Evolutionary conservation across 2,113 vertebrate genomes (phyloP).

Genomic region (Etia nguti): DNA sequence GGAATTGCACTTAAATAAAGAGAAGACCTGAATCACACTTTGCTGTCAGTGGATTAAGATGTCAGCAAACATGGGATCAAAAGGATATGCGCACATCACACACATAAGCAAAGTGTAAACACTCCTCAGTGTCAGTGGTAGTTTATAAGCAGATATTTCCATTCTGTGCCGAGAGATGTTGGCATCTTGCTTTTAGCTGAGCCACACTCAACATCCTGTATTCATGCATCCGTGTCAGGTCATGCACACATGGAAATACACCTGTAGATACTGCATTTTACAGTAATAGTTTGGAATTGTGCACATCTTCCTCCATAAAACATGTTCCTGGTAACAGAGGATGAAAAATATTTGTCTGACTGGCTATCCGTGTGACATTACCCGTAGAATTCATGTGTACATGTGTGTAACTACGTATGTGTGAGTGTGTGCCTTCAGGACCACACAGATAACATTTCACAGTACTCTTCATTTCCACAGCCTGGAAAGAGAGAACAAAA

Average conservation of each 20-base stretch:
- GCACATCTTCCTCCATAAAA: constrained; percentile 7
- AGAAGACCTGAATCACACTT: not conserved
- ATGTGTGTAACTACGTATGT: not conserved
- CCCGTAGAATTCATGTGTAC: not conserved
- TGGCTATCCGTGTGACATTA: constrained; percentile 23
- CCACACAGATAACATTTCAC: constrained; percentile 45
- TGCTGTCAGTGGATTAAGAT: constrained; percentile 1
- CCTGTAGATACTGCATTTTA: not conserved
- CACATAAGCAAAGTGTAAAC: not conserved
- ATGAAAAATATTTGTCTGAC: constrained; percentile 45
- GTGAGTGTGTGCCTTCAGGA: constrained; percentile 7
- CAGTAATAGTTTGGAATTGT: not conserved
- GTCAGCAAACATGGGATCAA: not conserved
- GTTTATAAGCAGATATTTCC: not conserved
- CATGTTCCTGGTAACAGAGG: constrained; percentile 20
- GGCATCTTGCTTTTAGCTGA: not conserved
- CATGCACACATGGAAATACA: not conserved
- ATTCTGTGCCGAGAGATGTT: not conserved
- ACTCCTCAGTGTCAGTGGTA: not conserved
- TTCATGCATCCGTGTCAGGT: not conserved
- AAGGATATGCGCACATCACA: not conserved
- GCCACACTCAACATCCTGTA: not conserved
- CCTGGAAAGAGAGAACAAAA: constrained; percentile 12
- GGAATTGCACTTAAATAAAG: not conserved
- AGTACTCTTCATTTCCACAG: constrained; percentile 31